Evolutionary conservation across 2,113 vertebrate genomes (phyloP), one percentile per base, ranked within the genome.

Genomic region (Pimephales promelas): DNA sequence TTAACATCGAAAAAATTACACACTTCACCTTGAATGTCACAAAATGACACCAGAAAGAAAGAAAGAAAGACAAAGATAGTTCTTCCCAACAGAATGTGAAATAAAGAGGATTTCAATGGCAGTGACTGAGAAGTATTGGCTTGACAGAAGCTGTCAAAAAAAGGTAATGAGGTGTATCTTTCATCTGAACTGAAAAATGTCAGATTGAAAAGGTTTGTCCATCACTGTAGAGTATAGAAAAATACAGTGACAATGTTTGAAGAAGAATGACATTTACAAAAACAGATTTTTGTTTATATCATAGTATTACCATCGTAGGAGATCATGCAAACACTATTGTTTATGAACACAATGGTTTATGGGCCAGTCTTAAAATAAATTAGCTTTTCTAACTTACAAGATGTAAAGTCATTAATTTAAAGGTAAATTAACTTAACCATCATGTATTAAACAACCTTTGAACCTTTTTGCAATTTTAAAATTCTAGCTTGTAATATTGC

Each of bases 1-100:
- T 71, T 52, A 74, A 74, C 72, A 31, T 74, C 16, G 0, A 31
- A 75, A 75, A 54, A 54, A 75, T 54, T 54, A 34, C 70, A 75
- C 47, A 54, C 72, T 75, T 54, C 47, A 75, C 26, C 49, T 54
- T 49, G 11, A 45, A 49, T 47, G 13, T 13, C 45, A 74, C 71
- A 49, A 28, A 52, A 18, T 31, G 72, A 52, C 2, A 75, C 24
- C 14, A 31, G 10, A 52, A 75, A 52, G 16, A 72, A 72, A 52
- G 16, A 72, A 72, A 47, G 22, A n/a, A 47, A 24, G 10, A 72
- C 11, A 16, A 71, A n/a, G 22, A 24, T 7, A 71, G 22, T 45
- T 45, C 40, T 14, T 14, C 11, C 68, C 40, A 71, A 24, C 68
- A 24, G 11, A 72, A 72, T 72, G 40, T 72, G n/a, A 22, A 72